These are phyloP conservation scores for Polymixis flavicincta DNA, from an alignment of 2,888 invertebrate genomes.

Conservation along the genomic window DNA sequence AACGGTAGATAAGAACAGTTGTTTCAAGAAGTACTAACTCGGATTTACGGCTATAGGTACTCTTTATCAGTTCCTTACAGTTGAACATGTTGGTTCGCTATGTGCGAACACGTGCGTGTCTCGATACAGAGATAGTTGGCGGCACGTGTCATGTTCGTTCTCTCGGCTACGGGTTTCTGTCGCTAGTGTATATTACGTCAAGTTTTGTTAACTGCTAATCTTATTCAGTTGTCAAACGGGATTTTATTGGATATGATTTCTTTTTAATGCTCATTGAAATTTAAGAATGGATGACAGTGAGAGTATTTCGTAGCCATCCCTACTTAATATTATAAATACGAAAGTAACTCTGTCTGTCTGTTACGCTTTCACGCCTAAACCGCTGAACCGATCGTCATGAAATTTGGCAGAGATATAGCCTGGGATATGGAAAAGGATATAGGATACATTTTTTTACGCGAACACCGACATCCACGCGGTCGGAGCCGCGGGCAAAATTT, in stretches of 20 bases:
- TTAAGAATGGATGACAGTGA: conserved; percentile 3
- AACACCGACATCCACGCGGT: too few species aligned
- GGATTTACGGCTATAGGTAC: conserved; percentile 68
- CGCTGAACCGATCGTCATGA: too few species aligned
- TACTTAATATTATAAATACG: too few species aligned
- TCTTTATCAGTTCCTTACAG: conserved; percentile 66
- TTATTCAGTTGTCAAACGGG: conserved; percentile 24
- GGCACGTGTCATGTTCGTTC: conserved; percentile 45
- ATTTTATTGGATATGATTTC: conserved; percentile 23
- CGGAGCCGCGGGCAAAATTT: too few species aligned
- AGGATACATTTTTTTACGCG: too few species aligned
- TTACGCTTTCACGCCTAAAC: too few species aligned
- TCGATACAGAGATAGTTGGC: conserved; percentile 43
- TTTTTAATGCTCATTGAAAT: conserved; percentile 15
- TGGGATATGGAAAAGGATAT: too few species aligned
- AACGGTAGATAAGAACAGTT: conserved; percentile 58
- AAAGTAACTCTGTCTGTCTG: too few species aligned
- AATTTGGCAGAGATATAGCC: too few species aligned
- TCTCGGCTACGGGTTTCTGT: conserved; percentile 27
- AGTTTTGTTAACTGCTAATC: conserved; percentile 31
- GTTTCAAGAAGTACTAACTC: conserved; percentile 59
- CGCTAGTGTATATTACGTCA: conserved; percentile 39
- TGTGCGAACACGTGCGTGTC: conserved; percentile 60
- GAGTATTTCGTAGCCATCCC: neutral
- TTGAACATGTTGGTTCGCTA: conserved; percentile 50